Base-by-base conservation (phyloP, 1,140 invertebrate genomes). In the Helicoverpa zea region DNA sequence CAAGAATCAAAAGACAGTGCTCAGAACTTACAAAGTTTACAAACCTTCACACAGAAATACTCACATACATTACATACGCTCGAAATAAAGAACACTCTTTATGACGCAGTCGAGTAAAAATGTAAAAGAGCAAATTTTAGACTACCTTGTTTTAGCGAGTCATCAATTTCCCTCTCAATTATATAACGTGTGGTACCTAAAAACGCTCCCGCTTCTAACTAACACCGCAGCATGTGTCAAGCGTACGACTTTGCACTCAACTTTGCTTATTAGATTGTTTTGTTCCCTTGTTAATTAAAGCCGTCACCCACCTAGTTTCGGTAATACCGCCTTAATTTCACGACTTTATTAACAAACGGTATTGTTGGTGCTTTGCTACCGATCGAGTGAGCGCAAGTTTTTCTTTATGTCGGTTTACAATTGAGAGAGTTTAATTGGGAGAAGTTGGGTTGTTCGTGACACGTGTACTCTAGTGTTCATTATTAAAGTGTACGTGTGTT, bases 181-280 rank as follows among this genome's bases (percentile, higher is more conserved):
- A 9, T 43, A 43, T 43, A 43, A 43, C 35, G 5, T 1, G 0
- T 9, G 9, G 35, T 43, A 9, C 4, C 5, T 7, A 61, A 10
- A 58, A 68, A 29, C 72, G 61, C 79, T 58, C 9, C 29, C 7
- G 43, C 68, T 73, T 23, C 23, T 74, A 30, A 29, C 64, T 74
- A 18, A 4, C 29, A 10, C 16, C 47, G 11, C 49, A 9, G 18
- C 49, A 66, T 43, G 16, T 68, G 79, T 81, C 70, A 70, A 51
- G 43, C 56, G 49, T 80, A 77, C 77, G 83, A 77, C 80, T 82
- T 79, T 84, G 73, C 81, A 74, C 81, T 82, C 74, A 82, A 84
- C 83, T 82, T 84, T 79, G 63, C 74, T 84, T 84, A 84, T 82
- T 84, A 80, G 77, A 84, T 84, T 84, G 83, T 84, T 84, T 84